Evolutionary conservation across 2,113 vertebrate species (phyloP).

Genomic region (Burhinus bistriatus): DNA sequence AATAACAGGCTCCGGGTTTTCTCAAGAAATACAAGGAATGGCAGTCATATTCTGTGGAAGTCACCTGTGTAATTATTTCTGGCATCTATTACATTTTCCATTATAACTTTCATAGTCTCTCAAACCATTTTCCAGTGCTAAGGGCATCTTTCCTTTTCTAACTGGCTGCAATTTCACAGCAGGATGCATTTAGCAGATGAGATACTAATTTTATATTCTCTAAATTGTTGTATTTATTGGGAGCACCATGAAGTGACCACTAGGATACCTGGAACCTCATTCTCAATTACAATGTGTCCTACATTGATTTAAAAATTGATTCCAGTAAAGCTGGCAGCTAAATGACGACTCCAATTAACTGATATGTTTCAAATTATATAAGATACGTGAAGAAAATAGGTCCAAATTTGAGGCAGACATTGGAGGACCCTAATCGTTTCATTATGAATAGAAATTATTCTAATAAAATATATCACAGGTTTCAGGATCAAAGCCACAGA

Average conservation of each 20-base stretch:
- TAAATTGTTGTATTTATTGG: conserved; percentile 1
- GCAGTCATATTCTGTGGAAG: neutral
- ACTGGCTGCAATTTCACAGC: conserved; percentile 51
- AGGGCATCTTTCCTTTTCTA: conserved; percentile 41
- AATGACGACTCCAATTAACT: conserved; percentile 29
- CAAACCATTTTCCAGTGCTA: conserved; percentile 27
- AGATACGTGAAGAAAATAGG: neutral
- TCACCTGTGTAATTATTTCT: conserved; percentile 67
- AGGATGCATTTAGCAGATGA: conserved; percentile 51
- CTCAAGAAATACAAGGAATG: neutral
- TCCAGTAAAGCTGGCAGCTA: neutral
- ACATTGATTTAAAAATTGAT: conserved; percentile 9
- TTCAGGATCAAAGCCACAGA: neutral
- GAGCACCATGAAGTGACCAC: conserved; percentile 20
- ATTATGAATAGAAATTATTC: neutral
- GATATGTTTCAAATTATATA: neutral
- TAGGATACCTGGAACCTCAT: conserved; percentile 1
- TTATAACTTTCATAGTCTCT: conserved; percentile 36
- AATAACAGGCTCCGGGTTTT: neutral
- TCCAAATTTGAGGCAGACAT: neutral
- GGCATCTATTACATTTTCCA: conserved; percentile 57
- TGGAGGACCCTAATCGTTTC: neutral
- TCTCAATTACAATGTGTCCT: conserved; percentile 3
- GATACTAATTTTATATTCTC: conserved; percentile 25
- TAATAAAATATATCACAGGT: neutral